phyloP scores from a whole-genome alignment of 2,888 invertebrate genomes.

The Linnaemya tessellans region DNA sequence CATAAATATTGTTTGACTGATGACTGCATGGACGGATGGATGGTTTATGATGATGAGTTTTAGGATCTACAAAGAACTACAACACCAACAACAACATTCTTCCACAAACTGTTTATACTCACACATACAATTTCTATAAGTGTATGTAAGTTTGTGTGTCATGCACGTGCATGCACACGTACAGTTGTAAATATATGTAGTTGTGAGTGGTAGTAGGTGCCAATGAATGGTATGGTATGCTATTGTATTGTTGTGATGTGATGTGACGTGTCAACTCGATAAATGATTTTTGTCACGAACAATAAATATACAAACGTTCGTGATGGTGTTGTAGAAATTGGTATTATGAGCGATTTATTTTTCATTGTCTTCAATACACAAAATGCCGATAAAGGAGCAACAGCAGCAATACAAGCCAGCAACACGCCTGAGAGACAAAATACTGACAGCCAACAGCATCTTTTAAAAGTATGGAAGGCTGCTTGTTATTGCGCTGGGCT shows the following conservation, averaged over 20 bases:
- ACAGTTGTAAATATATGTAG: too few relatives aligned
- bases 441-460: background rate
- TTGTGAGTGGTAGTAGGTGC: too few relatives aligned
- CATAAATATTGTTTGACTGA: constrained; percentile 44
- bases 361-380: constrained; percentile 25
- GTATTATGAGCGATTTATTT: constrained; percentile 83
- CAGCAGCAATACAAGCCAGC: constrained; percentile 14
- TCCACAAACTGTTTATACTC: background rate
- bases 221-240: too few relatives aligned
- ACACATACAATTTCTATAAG: background rate
- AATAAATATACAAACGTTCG: constrained; percentile 83
- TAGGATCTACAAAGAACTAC: background rate
- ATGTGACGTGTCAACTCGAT: constrained; percentile 74
- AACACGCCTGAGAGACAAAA: background rate
- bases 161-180: too few relatives aligned
- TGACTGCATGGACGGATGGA: constrained; percentile 35
- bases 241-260: constrained; percentile 34
- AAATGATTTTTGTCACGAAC: constrained; percentile 83
- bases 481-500: constrained; percentile 42
- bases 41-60: constrained; percentile 30
- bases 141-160: background rate
- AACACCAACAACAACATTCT: constrained; percentile 1
- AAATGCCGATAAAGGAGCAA: constrained; percentile 33
- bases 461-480: constrained; percentile 18
- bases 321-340: constrained; percentile 83